Conservation (phyloP, 2,888 invertebrate genomes). For the Meliscaeva auricollis region DNA sequence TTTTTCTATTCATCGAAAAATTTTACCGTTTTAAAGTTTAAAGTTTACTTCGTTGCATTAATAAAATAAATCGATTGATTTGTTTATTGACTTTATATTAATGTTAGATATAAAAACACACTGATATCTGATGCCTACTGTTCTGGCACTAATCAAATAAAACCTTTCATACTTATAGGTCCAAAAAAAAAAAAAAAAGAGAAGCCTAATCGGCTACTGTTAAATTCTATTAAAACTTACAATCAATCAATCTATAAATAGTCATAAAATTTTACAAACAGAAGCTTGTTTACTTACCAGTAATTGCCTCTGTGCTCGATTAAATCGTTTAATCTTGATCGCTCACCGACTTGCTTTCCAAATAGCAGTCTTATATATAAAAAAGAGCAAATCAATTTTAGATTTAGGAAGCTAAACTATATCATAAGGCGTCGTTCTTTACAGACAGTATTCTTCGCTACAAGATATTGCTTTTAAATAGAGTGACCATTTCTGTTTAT, state of each 20-base stretch:
- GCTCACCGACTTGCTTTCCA: constrained; percentile 25
- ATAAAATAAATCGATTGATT: constrained; percentile 19
- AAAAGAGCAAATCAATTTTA: constrained; percentile 58
- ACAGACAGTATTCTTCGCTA: constrained; percentile 1
- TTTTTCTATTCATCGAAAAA: not conserved
- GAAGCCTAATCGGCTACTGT: constrained; percentile 48
- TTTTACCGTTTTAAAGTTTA: constrained; percentile 8
- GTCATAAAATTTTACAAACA: constrained; percentile 65
- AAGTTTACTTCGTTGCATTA: constrained; percentile 27
- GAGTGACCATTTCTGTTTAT: not conserved
- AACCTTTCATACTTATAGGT: constrained; percentile 1
- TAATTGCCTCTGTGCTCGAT: constrained; percentile 73
- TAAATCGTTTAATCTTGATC: constrained; percentile 68
- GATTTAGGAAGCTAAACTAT: constrained; percentile 55
- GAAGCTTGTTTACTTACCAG: constrained; percentile 71
- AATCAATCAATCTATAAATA: constrained; percentile 50
- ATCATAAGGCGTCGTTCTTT: not conserved
- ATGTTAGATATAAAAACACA: constrained; percentile 10
- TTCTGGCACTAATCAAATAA: constrained; percentile 10
- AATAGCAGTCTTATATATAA: constrained; percentile 52
- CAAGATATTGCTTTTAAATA: not conserved
- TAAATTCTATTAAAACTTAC: constrained; percentile 33
- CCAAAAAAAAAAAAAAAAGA: constrained; percentile 2
- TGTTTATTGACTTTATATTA: constrained; percentile 18
- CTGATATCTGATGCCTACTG: constrained; percentile 8